Evolutionary conservation across 2,113 vertebrate genomes (phyloP).

Genomic region (Rhinichthys klamathensis): DNA sequence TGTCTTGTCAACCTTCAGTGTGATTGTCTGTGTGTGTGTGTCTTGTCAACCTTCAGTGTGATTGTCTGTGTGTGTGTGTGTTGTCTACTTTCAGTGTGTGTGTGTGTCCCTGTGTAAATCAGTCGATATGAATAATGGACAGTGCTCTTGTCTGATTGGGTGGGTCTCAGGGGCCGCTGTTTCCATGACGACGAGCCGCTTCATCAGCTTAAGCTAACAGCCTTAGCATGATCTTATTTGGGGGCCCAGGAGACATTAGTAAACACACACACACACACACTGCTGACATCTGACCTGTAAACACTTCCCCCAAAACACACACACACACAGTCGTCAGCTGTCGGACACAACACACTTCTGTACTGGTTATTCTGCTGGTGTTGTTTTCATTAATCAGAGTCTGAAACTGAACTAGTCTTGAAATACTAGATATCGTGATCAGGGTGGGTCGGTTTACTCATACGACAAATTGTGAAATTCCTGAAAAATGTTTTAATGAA

Average conservation of each 20-base stretch:
- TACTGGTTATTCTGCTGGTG: not conserved
- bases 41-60: no score
- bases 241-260: slow-evolving; percentile 8
- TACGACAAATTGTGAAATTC: no score
- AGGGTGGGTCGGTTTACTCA: not conserved
- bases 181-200: slow-evolving; percentile 45
- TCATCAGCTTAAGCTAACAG: slow-evolving; percentile 47
- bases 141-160: slow-evolving; percentile 3
- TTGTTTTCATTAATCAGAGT: not conserved
- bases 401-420: not conserved
- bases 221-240: slow-evolving; percentile 31
- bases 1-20: no score
- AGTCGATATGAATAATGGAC: not conserved
- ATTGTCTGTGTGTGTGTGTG: not conserved
- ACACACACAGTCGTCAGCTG: not conserved
- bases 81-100: not conserved
- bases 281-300: not conserved
- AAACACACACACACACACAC: not conserved
- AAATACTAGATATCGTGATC: not conserved
- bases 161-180: slow-evolving; percentile 19
- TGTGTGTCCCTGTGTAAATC: not conserved
- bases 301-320: not conserved
- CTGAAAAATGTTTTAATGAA: no score
- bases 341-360: not conserved
- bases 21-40: no score